Conservation (phyloP, 2,113 vertebrate species). For the Pica pica region DNA sequence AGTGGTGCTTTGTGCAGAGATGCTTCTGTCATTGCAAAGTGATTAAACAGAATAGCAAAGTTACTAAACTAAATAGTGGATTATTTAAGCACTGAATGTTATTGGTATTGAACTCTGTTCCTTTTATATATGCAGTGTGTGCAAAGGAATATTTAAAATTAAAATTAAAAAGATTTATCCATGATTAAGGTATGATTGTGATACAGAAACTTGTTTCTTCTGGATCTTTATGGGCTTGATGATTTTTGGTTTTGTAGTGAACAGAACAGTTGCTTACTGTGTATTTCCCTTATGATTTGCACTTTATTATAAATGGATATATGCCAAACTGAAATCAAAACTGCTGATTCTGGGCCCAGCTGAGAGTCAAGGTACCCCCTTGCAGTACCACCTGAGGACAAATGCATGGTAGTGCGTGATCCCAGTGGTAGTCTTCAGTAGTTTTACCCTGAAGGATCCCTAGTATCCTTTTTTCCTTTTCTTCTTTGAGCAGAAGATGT, state of each 20-base stretch:
- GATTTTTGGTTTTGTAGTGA: neutral
- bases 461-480: rapidly evolving
- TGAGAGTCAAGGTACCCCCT: neutral
- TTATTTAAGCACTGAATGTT: neutral
- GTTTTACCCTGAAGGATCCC: neutral
- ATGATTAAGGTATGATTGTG: neutral
- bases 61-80: neutral
- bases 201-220: neutral
- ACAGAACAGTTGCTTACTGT: neutral
- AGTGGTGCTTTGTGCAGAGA: neutral
- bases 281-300: neutral
- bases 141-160: neutral
- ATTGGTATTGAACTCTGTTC: neutral
- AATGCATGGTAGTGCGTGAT: neutral
- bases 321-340: neutral
- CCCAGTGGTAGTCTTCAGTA: neutral
- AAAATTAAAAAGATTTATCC: neutral
- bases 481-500: neutral
- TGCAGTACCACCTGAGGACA: neutral
- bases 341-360: neutral
- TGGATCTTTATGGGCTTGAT: neutral
- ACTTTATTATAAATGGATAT: neutral
- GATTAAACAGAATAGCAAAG: neutral
- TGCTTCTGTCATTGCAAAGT: neutral
- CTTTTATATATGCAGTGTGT: neutral